These are phyloP conservation scores for Labroides dimidiatus DNA, from an alignment of 2,797 vertebrate genomes.

Conservation along the genomic window DNA sequence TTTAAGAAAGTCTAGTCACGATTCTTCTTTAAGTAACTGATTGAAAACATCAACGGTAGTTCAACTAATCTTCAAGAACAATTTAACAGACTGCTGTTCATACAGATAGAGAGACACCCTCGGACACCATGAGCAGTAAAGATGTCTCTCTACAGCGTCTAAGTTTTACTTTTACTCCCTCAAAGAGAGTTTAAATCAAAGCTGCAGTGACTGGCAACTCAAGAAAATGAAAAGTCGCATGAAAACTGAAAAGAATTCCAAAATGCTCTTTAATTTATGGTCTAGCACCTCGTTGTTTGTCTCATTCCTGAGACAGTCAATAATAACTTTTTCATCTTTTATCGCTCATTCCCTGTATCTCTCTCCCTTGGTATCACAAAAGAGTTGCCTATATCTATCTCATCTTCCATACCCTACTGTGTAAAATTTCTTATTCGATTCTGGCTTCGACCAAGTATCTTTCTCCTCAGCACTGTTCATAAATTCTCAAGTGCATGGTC, in stretches of 20 bases:
- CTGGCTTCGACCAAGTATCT: neutral
- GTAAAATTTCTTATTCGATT: slow-evolving; percentile 14
- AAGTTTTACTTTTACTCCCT: neutral
- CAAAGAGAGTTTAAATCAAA: neutral
- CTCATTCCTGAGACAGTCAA: slow-evolving; percentile 5
- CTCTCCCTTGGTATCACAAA: slow-evolving; percentile 3
- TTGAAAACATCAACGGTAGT: slow-evolving; percentile 22
- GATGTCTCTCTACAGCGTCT: neutral
- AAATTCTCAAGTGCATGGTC: no score
- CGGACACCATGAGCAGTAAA: neutral
- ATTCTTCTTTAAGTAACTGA: slow-evolving; percentile 1
- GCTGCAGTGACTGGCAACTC: neutral
- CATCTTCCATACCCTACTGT: neutral
- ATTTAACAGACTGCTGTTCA: slow-evolving; percentile 14
- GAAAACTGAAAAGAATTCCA: neutral
- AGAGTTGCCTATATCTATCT: neutral
- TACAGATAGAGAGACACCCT: slow-evolving; percentile 10
- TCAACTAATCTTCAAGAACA: slow-evolving; percentile 22
- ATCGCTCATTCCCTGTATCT: slow-evolving; percentile 9
- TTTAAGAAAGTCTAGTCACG: neutral
- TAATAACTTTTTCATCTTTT: slow-evolving; percentile 7
- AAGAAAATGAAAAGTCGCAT: neutral
- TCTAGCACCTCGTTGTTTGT: slow-evolving; percentile 1
- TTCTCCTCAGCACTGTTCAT: neutral
- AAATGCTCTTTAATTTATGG: neutral